phyloP scores from a whole-genome alignment of 2,797 vertebrate genomes.

The Amphiprion clarkii region DNA sequence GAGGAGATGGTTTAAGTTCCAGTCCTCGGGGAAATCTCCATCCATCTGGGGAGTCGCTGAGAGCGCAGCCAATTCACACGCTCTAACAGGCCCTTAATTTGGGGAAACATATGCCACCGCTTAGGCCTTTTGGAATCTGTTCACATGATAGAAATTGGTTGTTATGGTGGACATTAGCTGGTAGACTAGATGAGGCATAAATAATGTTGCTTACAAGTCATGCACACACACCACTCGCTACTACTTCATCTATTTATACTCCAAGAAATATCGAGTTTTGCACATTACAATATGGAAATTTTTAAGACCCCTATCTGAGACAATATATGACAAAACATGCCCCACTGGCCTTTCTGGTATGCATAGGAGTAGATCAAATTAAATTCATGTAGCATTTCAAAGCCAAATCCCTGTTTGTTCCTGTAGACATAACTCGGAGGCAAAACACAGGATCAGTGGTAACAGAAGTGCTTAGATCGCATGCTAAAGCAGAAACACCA shows the following conservation, averaged over 20 bases:
- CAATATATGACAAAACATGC: conserved; percentile 32
- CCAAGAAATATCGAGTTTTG: conserved; percentile 18
- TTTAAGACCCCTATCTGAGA: conserved; percentile 20
- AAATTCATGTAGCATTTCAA: conserved; percentile 23
- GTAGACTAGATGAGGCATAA: conserved; percentile 47
- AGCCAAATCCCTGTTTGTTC: conserved; percentile 14
- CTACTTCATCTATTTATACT: neutral
- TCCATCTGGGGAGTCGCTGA: conserved; percentile 73
- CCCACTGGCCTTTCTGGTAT: neutral
- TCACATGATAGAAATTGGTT: conserved; percentile 56
- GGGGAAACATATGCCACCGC: conserved; percentile 74
- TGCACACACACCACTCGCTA: conserved; percentile 14
- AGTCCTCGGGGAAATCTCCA: conserved; percentile 74
- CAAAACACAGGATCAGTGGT: conserved; percentile 1
- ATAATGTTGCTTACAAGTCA: conserved; percentile 44
- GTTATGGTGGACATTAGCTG: conserved; percentile 65
- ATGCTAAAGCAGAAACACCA: neutral
- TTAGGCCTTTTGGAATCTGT: conserved; percentile 69
- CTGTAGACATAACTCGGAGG: conserved; percentile 25
- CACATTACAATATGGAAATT: conserved; percentile 32
- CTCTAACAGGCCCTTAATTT: conserved; percentile 74
- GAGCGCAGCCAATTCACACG: conserved; percentile 68
- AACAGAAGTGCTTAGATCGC: neutral
- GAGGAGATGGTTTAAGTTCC: conserved; percentile 66
- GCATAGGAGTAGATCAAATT: conserved; percentile 9